Evolutionary conservation across 1,140 invertebrate genomes (phyloP).

Genomic region (Cataglyphis hispanica): DNA sequence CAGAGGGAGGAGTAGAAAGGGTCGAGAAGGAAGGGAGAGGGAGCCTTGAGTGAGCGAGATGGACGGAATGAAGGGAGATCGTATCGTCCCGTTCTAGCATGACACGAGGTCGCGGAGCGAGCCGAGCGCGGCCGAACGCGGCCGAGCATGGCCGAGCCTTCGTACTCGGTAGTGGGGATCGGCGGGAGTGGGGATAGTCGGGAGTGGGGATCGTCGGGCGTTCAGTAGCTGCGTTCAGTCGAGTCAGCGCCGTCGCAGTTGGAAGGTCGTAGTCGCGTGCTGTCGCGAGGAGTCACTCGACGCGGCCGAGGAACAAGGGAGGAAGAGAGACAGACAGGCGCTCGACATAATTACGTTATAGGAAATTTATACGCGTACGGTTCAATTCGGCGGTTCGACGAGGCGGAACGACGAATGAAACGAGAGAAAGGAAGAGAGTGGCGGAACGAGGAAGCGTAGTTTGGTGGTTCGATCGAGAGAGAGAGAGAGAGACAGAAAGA

Average conservation of each 20-base stretch:
- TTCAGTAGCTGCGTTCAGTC: conserved; percentile 80
- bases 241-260: conserved; percentile 80
- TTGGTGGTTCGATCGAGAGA: neutral
- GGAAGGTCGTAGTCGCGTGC: conserved; percentile 71
- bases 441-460: neutral
- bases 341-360: conserved; percentile 19
- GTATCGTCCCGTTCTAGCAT: conserved; percentile 65
- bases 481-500: neutral
- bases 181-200: conserved; percentile 64
- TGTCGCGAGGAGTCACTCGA: conserved; percentile 62
- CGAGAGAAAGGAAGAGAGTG: no score
- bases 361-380: conserved; percentile 58
- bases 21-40: conserved; percentile 4
- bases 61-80: conserved; percentile 25
- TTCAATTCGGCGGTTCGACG: conserved; percentile 18
- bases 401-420: neutral
- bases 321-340: conserved; percentile 15
- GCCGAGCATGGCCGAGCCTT: conserved; percentile 34
- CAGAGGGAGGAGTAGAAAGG: neutral
- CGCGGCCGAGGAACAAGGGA: conserved; percentile 7
- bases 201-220: conserved; percentile 35
- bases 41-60: conserved; percentile 66
- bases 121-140: neutral
- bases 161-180: conserved; percentile 22
- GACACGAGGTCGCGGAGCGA: conserved; percentile 68